These are phyloP conservation scores for Myotis findleyi DNA, from an alignment of 2,797 vertebrate genomes.

Conservation along the genomic window DNA sequence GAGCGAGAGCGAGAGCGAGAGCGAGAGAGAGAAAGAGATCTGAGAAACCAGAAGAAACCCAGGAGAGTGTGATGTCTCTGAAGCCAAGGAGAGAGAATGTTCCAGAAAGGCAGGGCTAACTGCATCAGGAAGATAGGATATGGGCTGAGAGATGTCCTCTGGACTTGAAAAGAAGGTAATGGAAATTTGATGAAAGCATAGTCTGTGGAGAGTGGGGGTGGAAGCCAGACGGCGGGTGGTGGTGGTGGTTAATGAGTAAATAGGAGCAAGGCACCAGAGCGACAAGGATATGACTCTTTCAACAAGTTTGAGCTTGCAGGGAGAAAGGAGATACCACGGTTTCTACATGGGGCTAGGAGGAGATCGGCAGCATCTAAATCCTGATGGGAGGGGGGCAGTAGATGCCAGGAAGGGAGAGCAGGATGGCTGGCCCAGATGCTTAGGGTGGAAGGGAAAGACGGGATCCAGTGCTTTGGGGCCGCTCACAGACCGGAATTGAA, in stretches of 20 bases:
- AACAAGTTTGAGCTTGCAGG: background rate
- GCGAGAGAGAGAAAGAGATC: background rate
- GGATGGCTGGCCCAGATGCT: background rate
- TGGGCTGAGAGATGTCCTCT: background rate
- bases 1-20: background rate
- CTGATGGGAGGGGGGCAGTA: background rate
- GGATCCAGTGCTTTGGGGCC: background rate
- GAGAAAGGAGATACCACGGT: background rate
- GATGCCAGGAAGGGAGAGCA: background rate
- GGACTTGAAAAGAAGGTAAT: background rate
- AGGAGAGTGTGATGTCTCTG: conserved; percentile 3
- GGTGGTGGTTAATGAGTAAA: background rate
- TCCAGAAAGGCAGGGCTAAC: background rate
- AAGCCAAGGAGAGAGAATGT: conserved; percentile 38
- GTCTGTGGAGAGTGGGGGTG: background rate
- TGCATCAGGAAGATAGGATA: background rate
- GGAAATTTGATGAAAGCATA: background rate
- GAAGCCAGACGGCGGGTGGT: background rate
- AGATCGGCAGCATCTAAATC: background rate
- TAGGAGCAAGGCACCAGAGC: background rate
- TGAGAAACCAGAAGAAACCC: background rate
- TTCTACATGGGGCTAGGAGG: background rate
- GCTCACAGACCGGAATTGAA: conserved; percentile 24
- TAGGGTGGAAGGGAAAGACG: background rate
- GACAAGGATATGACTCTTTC: background rate